Evolutionary conservation across 1,140 invertebrate species (phyloP), one percentile per base, ranked within the genome.

Genomic region (Drosophila pruinosa): DNA sequence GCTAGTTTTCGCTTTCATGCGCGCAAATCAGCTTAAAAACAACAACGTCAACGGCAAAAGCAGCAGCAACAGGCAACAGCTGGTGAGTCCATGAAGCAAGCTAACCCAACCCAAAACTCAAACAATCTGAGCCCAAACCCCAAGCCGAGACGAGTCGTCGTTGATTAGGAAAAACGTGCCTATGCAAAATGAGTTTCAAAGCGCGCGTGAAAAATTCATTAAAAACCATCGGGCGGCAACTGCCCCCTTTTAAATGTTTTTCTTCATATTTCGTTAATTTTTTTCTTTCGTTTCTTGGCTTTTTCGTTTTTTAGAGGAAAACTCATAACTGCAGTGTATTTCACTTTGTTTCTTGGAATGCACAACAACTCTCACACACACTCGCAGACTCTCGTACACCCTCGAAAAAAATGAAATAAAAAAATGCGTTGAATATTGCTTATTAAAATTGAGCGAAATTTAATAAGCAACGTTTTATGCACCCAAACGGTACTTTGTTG

Each of bases 391-490:
- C 41, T 21, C 8, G 2, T 0, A 24, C 43, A 47, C 43, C 43
- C 43, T 24, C n/a, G 43, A 10, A 48, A 64, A 43, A 65, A 61
- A 48, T 22, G 22, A 83, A 82, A 56, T 56, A 26, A 31, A 53
- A 19, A 34, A n/a, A 4, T 22, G n/a, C 17, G 22, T 12, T 53
- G 19, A 72, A 68, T 61, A 77, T 75, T 80, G 82, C 81, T 75
- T 86, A 86, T 86, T 86, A 88, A 86, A 86, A 86, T 78, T 88
- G 71, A 88, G 82, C 74, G 71, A 78, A 77, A 82, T 88, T 81
- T 86, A 86, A 86, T 88, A 88, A 86, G 82, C 82, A 58, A 39
- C 82, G 61, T 78, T 81, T 78, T 86, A 86, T 86, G 82, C 82
- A 75, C 41, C 54, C 63, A 61, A 75, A 63, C 73, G 73, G 28